Evolutionary conservation across 2,113 vertebrate genomes (phyloP).

Genomic region (Arenaria interpres): DNA sequence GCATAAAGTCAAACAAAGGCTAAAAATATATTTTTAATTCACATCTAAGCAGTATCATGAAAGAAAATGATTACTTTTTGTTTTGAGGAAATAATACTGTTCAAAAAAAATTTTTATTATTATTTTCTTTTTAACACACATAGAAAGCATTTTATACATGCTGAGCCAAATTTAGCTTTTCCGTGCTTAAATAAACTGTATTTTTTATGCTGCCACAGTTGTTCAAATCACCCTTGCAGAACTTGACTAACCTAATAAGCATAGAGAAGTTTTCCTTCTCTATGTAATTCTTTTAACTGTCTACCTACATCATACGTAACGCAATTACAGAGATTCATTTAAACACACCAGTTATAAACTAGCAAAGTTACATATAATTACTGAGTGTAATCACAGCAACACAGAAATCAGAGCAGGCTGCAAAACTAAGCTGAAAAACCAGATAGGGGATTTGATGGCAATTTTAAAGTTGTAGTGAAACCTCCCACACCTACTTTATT

Average conservation of each 20-base stretch:
- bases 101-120: background rate
- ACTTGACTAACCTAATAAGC: background rate
- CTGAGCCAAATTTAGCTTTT: background rate
- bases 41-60: background rate
- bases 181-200: background rate
- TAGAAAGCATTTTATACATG: background rate
- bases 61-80: background rate
- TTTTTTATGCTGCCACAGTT: background rate
- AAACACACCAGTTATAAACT: background rate
- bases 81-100: background rate
- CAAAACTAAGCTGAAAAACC: background rate
- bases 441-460: background rate
- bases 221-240: background rate
- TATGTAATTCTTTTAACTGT: background rate
- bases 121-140: background rate
- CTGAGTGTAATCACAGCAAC: background rate
- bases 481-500: background rate
- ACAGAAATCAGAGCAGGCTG: background rate
- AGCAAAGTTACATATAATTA: background rate
- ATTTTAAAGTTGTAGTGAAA: background rate
- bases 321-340: background rate
- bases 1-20: background rate
- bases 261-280: background rate
- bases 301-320: background rate
- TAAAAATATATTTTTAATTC: background rate